These are phyloP conservation scores for Muricea muricata DNA, from an alignment of 92 coral and sea anemone genomes.

Conservation along the genomic window DNA sequence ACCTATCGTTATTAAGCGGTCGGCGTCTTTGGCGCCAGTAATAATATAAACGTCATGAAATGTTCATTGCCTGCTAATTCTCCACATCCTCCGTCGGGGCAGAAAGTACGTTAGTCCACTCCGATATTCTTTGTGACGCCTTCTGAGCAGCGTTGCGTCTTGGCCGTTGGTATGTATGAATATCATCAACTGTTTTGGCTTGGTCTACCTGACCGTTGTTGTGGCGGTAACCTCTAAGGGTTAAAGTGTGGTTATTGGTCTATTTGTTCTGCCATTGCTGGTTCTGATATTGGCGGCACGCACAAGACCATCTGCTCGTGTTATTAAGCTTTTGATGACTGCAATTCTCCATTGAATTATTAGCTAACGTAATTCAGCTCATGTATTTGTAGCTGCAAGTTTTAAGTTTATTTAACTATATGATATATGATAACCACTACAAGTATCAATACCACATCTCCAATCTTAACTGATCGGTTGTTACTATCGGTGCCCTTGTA, in stretches of 20 bases:
- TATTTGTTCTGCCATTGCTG: conserved; percentile 52
- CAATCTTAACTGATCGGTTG: conserved; percentile 37
- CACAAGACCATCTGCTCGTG: conserved; percentile 56
- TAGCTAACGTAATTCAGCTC: too few species aligned
- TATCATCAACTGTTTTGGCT: neutral
- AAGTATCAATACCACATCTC: conserved; percentile 57
- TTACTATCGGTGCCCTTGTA: conserved; percentile 51
- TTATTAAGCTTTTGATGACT: conserved; percentile 50
- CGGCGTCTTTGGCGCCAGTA: too few species aligned
- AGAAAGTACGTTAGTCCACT: too few species aligned
- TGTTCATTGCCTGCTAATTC: too few species aligned
- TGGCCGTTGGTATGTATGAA: neutral
- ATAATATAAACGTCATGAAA: too few species aligned
- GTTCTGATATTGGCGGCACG: conserved; percentile 59
- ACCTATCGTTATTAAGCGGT: too few species aligned
- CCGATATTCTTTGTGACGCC: too few species aligned
- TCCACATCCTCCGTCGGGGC: too few species aligned
- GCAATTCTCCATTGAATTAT: conserved; percentile 56
- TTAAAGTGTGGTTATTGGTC: conserved; percentile 58
- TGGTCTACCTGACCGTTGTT: neutral
- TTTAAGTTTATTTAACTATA: too few species aligned
- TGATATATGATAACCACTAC: conserved; percentile 45
- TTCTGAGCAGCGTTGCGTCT: too few species aligned
- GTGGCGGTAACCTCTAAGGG: conserved; percentile 46
- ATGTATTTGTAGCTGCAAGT: too few species aligned